A percentile compares a stretch with the other conserved stretches of the same genome.
These are phyloP conservation scores for Falco berigora DNA, from an alignment of 2,797 vertebrate species.

Conservation along the genomic window DNA sequence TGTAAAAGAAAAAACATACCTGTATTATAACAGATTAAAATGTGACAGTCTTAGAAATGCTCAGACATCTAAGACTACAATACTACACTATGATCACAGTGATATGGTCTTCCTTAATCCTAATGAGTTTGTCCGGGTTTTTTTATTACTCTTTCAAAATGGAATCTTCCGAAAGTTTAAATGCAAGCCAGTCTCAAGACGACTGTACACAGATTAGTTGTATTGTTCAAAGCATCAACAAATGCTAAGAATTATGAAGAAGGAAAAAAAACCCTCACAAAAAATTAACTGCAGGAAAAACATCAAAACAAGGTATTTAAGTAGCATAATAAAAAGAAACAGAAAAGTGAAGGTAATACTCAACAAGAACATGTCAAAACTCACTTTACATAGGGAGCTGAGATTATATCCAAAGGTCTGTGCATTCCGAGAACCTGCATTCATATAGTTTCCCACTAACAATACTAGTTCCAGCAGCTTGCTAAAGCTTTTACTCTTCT, in stretches of 20 bases:
- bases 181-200: not conserved
- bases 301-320: not conserved
- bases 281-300: not conserved
- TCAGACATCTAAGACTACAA: not conserved
- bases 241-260: not conserved
- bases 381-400: constrained; percentile 95
- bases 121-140: not conserved
- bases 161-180: not conserved
- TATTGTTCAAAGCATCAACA: not conserved
- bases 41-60: not conserved
- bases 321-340: not conserved
- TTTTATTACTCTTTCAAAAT: not conserved
- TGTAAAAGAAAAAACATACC: not conserved
- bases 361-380: constrained; percentile 32
- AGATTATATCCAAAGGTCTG: constrained; percentile 93
- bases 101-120: not conserved
- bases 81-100: not conserved
- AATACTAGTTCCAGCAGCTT: constrained; percentile 91
- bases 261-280: not conserved
- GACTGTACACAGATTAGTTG: not conserved
- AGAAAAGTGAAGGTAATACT: not conserved
- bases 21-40: not conserved
- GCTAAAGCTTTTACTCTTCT: constrained; percentile 87
- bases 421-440: constrained; percentile 92
- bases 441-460: constrained; percentile 97